Evolutionary conservation across 1,140 invertebrate species (phyloP).

Genomic region (Pseudomyrmex pallidus): DNA sequence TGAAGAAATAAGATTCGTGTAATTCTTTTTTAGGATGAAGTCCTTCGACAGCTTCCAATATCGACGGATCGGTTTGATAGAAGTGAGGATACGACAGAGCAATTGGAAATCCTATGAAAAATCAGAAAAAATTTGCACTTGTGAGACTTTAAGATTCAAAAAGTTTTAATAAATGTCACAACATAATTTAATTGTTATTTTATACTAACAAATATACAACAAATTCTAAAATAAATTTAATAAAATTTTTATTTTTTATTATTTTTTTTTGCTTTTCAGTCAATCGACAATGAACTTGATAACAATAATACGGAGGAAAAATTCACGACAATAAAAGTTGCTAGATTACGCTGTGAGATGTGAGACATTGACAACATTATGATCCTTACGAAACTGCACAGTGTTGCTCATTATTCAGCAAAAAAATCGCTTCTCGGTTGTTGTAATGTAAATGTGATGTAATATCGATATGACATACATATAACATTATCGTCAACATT

Average conservation of each 20-base stretch:
- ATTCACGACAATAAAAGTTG: neutral
- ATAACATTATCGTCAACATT: neutral
- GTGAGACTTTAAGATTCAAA: neutral
- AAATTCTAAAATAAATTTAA: too few relatives aligned
- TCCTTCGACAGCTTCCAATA: slow-evolving; percentile 90
- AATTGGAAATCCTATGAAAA: slow-evolving; percentile 90
- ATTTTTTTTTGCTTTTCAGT: neutral
- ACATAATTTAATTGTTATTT: too few relatives aligned
- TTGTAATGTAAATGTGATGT: slow-evolving; percentile 26
- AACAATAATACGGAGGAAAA: neutral
- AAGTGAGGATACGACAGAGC: slow-evolving; percentile 96
- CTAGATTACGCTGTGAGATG: neutral
- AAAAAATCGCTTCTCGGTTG: neutral
- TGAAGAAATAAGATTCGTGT: slow-evolving; percentile 90
- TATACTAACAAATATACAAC: too few relatives aligned
- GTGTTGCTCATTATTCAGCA: neutral
- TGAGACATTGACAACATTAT: neutral
- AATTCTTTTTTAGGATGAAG: slow-evolving; percentile 88
- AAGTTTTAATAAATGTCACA: too few relatives aligned
- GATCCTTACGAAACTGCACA: neutral
- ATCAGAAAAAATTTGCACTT: neutral
- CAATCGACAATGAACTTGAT: neutral
- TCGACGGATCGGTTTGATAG: slow-evolving; percentile 88
- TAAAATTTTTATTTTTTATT: neutral
- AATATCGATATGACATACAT: slow-evolving; percentile 1